Conservation (phyloP, 2,113 vertebrate genomes). For the Myiozetetes cayanensis region DNA sequence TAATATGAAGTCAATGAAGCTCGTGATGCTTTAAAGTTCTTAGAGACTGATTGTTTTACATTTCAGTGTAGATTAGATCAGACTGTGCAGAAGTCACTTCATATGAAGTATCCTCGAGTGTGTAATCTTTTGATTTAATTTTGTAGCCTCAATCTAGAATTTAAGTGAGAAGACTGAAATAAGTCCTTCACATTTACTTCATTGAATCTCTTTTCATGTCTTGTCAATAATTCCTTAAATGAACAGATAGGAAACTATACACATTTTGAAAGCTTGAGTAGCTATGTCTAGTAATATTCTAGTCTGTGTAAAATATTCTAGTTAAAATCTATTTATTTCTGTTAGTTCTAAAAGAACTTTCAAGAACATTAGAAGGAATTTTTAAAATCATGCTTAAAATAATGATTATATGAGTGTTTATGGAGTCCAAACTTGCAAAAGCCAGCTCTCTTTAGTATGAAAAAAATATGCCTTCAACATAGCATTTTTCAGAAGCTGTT, state of each 20-base stretch:
- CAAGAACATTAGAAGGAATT: background rate
- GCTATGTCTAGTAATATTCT: background rate
- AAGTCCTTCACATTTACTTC: background rate
- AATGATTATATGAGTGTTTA: background rate
- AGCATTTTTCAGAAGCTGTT: background rate
- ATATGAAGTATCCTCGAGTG: background rate
- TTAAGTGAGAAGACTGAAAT: background rate
- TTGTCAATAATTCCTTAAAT: slow-evolving; percentile 2
- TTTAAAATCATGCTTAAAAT: background rate
- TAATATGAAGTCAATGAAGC: background rate
- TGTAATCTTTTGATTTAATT: slow-evolving; percentile 52
- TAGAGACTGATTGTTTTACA: background rate
- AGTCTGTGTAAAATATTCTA: background rate
- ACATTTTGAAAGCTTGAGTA: background rate
- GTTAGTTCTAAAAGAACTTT: background rate
- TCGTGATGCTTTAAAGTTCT: background rate
- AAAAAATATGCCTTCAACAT: background rate
- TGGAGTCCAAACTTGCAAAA: background rate
- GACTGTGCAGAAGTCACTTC: background rate
- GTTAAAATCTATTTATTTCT: background rate
- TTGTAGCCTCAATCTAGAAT: slow-evolving; percentile 6
- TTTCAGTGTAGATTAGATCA: slow-evolving; percentile 27
- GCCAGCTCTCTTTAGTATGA: background rate
- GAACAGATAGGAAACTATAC: background rate
- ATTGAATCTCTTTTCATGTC: background rate